These are phyloP conservation scores for Venustoraphidia nigricollis DNA, from an alignment of 2,888 invertebrate genomes.

Conservation along the genomic window DNA sequence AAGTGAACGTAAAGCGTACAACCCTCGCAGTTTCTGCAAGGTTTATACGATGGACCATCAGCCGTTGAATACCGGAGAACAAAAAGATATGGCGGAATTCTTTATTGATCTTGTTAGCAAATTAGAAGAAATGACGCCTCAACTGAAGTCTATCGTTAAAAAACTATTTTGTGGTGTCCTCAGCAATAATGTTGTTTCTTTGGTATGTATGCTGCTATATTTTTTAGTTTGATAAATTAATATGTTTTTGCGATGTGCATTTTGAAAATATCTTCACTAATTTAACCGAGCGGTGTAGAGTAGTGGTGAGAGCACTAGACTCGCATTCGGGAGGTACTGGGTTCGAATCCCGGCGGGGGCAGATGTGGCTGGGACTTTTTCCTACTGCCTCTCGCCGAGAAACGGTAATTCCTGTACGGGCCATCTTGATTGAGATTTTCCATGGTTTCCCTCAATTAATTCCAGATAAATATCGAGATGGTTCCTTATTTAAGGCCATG, in stretches of 20 bases:
- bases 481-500: too few species aligned
- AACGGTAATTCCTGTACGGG: too few species aligned
- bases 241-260: background rate
- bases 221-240: background rate
- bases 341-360: too few species aligned
- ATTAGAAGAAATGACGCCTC: constrained; percentile 88
- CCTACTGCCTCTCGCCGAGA: too few species aligned
- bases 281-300: too few species aligned
- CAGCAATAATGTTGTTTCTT: constrained; percentile 88
- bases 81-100: constrained; percentile 97
- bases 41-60: constrained; percentile 97
- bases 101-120: constrained; percentile 93
- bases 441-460: too few species aligned
- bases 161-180: constrained; percentile 84
- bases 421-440: too few species aligned
- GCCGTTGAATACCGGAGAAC: constrained; percentile 88
- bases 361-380: too few species aligned
- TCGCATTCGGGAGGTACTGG: too few species aligned
- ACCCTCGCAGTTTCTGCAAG: constrained; percentile 88
- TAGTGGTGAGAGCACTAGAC: too few species aligned
- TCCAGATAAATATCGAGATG: too few species aligned
- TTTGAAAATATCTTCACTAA: too few species aligned
- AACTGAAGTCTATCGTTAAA: constrained; percentile 77
- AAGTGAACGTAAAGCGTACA: constrained; percentile 89
- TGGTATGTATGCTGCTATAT: constrained; percentile 35